Evolutionary conservation across 2,797 vertebrate species (phyloP).

Genomic region (Sebastes diploproa): DNA sequence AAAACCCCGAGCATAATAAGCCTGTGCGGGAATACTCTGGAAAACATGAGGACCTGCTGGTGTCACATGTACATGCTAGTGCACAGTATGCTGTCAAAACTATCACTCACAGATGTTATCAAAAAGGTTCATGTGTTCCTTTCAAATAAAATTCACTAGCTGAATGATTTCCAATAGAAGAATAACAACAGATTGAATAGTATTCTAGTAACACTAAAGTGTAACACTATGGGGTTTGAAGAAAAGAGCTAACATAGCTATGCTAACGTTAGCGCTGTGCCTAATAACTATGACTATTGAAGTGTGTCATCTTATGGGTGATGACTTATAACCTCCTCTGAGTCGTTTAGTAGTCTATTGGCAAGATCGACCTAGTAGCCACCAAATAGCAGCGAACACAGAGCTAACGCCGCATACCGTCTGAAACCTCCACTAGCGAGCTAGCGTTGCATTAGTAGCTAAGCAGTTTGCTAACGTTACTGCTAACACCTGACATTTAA

Average conservation of each 20-base stretch:
- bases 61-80: conserved; percentile 22
- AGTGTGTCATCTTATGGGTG: neutral
- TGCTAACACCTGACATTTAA: neutral
- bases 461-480: neutral
- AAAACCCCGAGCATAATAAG: neutral
- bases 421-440: neutral
- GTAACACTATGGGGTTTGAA: neutral
- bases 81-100: neutral
- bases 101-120: neutral
- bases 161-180: neutral
- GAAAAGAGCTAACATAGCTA: conserved; percentile 4
- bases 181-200: too few relatives aligned
- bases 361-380: neutral
- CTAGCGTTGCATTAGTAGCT: neutral
- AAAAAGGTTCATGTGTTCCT: neutral
- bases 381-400: neutral
- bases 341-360: rapidly evolving
- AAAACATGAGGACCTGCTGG: conserved; percentile 7
- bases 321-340: rapidly evolving
- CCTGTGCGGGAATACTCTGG: conserved; percentile 28
- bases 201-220: neutral
- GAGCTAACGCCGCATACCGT: neutral
- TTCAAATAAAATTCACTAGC: rapidly evolving
- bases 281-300: neutral
- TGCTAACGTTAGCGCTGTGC: neutral